phyloP scores from a whole-genome alignment of 2,797 vertebrate species.

The Gila robusta region DNA sequence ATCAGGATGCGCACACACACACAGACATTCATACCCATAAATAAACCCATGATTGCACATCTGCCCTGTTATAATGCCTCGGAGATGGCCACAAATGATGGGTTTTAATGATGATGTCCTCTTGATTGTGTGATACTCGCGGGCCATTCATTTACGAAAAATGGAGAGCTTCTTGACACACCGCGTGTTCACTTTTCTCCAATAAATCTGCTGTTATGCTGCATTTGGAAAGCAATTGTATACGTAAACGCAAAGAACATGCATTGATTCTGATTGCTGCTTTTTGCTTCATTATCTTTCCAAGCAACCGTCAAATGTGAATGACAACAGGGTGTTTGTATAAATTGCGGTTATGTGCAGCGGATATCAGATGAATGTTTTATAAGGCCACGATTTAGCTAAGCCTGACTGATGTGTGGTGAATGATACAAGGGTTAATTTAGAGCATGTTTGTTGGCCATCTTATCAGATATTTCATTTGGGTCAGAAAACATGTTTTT shows the following conservation, averaged over 20 bases:
- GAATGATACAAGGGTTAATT: conserved; percentile 12
- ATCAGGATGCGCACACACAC: conserved; percentile 54
- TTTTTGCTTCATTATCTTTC: not conserved
- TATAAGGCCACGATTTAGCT: conserved; percentile 40
- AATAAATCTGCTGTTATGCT: not conserved
- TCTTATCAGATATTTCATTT: not conserved
- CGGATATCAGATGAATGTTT: conserved; percentile 40
- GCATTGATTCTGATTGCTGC: not conserved
- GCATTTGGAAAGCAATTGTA: not conserved
- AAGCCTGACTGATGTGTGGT: not conserved
- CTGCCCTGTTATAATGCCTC: conserved; percentile 40
- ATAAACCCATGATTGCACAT: conserved; percentile 41
- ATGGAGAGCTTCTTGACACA: not conserved
- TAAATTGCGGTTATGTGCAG: not conserved
- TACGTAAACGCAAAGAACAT: not conserved
- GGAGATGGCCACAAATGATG: conserved; percentile 37
- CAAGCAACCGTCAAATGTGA: not conserved
- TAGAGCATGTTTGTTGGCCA: not conserved
- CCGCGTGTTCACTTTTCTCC: not conserved
- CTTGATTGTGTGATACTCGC: conserved; percentile 26
- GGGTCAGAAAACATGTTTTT: not conserved
- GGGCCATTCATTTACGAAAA: conserved; percentile 24
- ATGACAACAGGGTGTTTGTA: not conserved
- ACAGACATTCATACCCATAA: conserved; percentile 15
- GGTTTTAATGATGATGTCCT: conserved; percentile 48